These are phyloP conservation scores for Melanostoma mellinum DNA, from an alignment of 2,888 invertebrate genomes.

Conservation along the genomic window DNA sequence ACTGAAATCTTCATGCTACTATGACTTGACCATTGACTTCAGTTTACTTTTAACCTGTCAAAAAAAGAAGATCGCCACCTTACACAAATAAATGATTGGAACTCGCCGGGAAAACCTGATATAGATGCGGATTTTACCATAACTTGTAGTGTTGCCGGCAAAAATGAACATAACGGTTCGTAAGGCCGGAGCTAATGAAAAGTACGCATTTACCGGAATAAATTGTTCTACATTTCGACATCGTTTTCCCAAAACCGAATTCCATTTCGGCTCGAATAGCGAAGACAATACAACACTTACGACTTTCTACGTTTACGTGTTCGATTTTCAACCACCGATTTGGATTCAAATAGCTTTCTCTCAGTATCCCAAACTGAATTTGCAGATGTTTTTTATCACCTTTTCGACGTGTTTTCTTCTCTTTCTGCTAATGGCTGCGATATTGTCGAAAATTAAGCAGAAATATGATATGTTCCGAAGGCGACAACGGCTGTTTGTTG, in stretches of 20 bases:
- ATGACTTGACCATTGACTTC: slow-evolving; percentile 97
- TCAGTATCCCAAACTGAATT: slow-evolving; percentile 97
- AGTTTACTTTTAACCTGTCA: slow-evolving; percentile 99
- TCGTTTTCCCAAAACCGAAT: slow-evolving; percentile 94
- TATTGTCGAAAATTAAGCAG: slow-evolving; percentile 99
- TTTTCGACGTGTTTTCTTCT: slow-evolving; percentile 99
- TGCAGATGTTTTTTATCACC: slow-evolving; percentile 99
- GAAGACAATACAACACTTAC: slow-evolving; percentile 94
- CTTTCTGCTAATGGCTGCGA: slow-evolving; percentile 95
- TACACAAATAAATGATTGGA: slow-evolving; percentile 97
- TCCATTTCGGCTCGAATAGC: slow-evolving; percentile 90
- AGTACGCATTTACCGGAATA: slow-evolving; percentile 88
- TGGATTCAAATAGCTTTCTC: slow-evolving; percentile 99
- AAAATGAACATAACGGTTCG: slow-evolving; percentile 95
- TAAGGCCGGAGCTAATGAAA: slow-evolving; percentile 87
- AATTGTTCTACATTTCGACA: slow-evolving; percentile 92
- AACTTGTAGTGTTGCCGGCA: slow-evolving; percentile 92
- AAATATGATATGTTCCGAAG: slow-evolving; percentile 97
- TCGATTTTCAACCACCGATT: slow-evolving; percentile 97
- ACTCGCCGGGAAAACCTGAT: slow-evolving; percentile 95
- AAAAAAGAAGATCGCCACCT: slow-evolving; percentile 97
- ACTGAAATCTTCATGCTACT: slow-evolving; percentile 96
- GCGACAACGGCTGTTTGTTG: slow-evolving; percentile 96
- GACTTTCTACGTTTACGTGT: slow-evolving; percentile 98
- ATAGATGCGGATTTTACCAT: slow-evolving; percentile 96